Conservation (phyloP, 2,113 vertebrate genomes). For the Pseudorectes ferrugineus region DNA sequence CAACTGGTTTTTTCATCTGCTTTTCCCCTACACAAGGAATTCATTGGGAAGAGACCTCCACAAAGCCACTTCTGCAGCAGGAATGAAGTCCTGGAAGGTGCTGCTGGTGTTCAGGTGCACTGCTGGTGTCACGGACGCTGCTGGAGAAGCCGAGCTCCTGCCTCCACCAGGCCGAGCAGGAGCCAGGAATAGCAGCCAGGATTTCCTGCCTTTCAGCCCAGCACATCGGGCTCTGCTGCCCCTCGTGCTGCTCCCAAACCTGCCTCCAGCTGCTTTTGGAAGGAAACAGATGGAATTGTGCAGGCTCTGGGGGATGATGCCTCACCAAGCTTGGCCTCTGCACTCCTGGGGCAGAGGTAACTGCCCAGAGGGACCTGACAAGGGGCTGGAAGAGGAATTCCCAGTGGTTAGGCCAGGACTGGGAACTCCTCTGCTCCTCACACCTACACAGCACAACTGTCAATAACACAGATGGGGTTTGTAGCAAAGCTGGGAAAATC, state of each 20-base stretch:
- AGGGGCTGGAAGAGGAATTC: neutral
- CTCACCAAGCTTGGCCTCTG: neutral
- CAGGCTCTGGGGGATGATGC: neutral
- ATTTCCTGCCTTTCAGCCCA: constrained; percentile 41
- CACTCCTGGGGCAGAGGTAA: neutral
- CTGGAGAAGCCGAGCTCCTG: neutral
- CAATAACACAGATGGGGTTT: neutral
- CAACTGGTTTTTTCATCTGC: neutral
- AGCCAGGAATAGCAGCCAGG: constrained; percentile 33
- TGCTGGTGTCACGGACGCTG: neutral
- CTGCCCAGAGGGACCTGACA: neutral
- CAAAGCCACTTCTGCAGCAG: neutral
- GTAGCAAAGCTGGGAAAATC: neutral
- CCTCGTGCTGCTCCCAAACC: neutral
- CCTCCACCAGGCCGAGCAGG: neutral
- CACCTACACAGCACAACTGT: neutral
- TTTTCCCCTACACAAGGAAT: neutral
- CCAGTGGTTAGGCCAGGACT: neutral
- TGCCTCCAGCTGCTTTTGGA: neutral
- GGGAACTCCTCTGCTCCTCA: neutral
- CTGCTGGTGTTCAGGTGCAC: neutral
- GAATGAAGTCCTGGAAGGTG: neutral
- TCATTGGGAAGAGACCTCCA: neutral
- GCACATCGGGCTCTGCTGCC: neutral
- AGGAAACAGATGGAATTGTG: neutral